A percentile compares a stretch with the other conserved stretches of the same genome.
phyloP scores from a whole-genome alignment of 1,140 invertebrate genomes.

The Coenobita brevimanus region DNA sequence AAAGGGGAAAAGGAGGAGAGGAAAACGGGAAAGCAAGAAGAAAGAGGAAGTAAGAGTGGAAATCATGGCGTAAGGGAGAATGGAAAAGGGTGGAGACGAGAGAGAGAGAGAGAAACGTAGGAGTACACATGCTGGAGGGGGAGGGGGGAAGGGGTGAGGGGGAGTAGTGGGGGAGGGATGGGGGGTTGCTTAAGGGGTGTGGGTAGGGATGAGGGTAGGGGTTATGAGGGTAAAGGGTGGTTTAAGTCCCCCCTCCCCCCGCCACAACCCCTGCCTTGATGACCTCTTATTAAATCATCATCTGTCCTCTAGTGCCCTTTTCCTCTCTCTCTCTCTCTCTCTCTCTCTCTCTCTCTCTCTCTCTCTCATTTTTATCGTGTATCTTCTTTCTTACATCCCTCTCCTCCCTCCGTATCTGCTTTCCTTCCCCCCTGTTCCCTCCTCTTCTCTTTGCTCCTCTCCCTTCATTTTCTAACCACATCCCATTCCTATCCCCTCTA shows the following conservation, averaged over 20 bases:
- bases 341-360: too few species aligned
- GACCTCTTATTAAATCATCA: neutral
- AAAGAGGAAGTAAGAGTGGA: neutral
- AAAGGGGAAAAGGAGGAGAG: neutral
- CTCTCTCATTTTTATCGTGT: too few species aligned
- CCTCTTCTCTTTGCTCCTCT: neutral
- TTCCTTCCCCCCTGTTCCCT: neutral
- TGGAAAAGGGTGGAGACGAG: neutral
- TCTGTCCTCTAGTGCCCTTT: neutral
- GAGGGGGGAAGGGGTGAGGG: too few species aligned
- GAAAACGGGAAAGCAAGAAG: neutral
- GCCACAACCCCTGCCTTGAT: too few species aligned
- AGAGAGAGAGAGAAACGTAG: conserved; percentile 2
- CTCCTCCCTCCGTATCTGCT: neutral
- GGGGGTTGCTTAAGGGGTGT: too few species aligned
- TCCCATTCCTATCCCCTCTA: neutral
- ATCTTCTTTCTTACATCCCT: neutral
- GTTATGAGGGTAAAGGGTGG: too few species aligned
- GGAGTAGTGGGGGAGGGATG: too few species aligned
- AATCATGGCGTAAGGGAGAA: neutral
- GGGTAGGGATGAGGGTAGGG: too few species aligned
- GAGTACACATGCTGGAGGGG: too few species aligned
- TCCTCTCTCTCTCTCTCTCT: too few species aligned
- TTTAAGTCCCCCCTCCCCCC: neutral
- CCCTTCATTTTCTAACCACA: neutral